Evolutionary conservation across 2,797 vertebrate genomes (phyloP), one percentile per base, ranked within the genome.

Genomic region (Sebastes matsubarae): DNA sequence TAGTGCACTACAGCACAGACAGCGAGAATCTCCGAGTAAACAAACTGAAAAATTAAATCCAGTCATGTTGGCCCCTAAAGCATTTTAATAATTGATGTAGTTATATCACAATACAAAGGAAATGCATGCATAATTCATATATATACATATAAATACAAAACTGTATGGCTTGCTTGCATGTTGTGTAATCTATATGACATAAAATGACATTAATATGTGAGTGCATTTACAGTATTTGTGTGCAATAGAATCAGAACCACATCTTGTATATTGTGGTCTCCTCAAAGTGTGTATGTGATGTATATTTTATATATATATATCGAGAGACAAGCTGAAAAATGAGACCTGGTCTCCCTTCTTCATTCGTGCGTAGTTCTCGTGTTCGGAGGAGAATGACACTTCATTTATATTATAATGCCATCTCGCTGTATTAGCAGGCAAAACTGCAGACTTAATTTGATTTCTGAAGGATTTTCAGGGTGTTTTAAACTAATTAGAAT

Each of bases 81-180:
- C 22, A 11, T 81, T 74, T 91, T n/a, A 89, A 91, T 89, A 81
- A 89, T 91, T 81, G 20, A 88, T 89, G 58, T 16, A 59, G 75
- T 77, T 81, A 66, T 83, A 77, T 84, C 65, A 63, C 25, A 76
- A 85, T 65, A 82, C 59, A 82, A 82, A 77, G 75, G 22, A 72
- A 50, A 69, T 42, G 0, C 30, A 68, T 90, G 68, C 66, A 87
- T 87, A 71, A 88, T 88, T 87, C 58, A 90, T 72, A 25, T 55
- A 32, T 2, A 30, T 34, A 67, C n/a, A 72, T 6, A 76, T 30
- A 20, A 32, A 46, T 34, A 77, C 27, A 68, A 72, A 52, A 38
- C 22, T 3, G 25, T 24, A 36, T 6, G 30, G 22, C 29, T 46
- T n/a, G 59, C 27, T 27, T 8, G 36, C 57, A 57, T 80, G 58